Evolutionary conservation across 2,797 vertebrate genomes (phyloP).

Genomic region (Bovichtus diacanthus): DNA sequence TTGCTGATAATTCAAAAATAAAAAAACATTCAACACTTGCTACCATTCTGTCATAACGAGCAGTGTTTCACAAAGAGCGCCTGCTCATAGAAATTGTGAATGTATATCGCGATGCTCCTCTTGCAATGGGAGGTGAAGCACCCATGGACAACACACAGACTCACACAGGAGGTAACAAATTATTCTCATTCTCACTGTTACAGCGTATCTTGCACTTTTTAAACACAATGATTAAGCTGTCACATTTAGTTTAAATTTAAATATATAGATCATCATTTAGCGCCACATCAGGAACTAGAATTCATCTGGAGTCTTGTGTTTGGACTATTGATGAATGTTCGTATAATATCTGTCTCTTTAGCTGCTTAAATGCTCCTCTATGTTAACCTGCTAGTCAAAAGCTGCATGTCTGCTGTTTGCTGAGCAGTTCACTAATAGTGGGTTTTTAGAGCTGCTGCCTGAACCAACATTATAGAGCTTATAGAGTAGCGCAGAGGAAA

Average conservation of each 20-base stretch:
- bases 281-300: not conserved
- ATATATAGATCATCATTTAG: not conserved
- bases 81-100: conserved; percentile 13
- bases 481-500: not conserved
- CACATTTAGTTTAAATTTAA: not conserved
- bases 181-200: not conserved
- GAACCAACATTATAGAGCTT: too few species aligned
- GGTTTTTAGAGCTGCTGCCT: too few species aligned
- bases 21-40: not conserved
- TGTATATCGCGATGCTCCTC: not conserved
- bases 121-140: not conserved
- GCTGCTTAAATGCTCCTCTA: too few species aligned
- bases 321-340: too few species aligned
- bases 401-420: too few species aligned
- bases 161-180: not conserved
- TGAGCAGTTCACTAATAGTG: too few species aligned
- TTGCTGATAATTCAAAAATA: conserved; percentile 18
- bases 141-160: not conserved
- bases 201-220: not conserved
- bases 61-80: not conserved
- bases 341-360: too few species aligned
- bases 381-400: too few species aligned
- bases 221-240: too few species aligned
- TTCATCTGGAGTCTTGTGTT: too few species aligned
- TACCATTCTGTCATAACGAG: not conserved